Evolutionary conservation across 2,888 invertebrate genomes (phyloP).

Genomic region (Boloria euphrosyne): DNA sequence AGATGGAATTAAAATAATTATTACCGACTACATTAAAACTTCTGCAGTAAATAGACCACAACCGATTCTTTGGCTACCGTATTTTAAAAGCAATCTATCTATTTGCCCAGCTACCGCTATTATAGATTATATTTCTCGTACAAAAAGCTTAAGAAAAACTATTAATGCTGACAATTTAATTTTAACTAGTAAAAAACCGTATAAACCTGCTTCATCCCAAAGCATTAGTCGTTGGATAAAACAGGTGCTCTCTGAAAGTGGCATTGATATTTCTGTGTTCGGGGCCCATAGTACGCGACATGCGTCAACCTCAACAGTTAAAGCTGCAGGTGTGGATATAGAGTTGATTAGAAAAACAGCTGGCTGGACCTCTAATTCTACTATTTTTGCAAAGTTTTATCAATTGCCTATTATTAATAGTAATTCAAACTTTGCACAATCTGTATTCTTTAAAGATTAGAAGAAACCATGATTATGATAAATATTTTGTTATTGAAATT

Average conservation of each 20-base stretch:
- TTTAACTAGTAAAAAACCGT: constrained; percentile 8
- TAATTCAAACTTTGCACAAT: too few relatives aligned
- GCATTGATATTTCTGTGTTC: constrained; percentile 21
- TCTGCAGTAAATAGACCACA: constrained; percentile 9
- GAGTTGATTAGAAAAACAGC: constrained; percentile 2
- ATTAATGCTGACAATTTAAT: background rate
- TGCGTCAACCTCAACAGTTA: constrained; percentile 38
- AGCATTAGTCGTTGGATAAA: constrained; percentile 13
- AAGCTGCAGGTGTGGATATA: constrained; percentile 18
- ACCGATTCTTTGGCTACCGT: constrained; percentile 14
- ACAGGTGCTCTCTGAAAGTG: constrained; percentile 3
- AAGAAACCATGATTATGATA: too few relatives aligned
- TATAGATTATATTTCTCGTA: constrained; percentile 2
- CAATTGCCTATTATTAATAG: too few relatives aligned
- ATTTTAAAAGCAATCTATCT: constrained; percentile 4
- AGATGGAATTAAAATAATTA: constrained; percentile 8
- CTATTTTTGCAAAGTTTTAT: too few relatives aligned
- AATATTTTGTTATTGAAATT: too few relatives aligned
- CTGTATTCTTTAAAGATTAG: too few relatives aligned
- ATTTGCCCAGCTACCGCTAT: constrained; percentile 18
- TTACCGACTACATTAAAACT: constrained; percentile 17
- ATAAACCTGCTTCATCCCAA: constrained; percentile 1
- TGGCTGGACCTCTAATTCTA: background rate
- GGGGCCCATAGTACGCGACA: constrained; percentile 42
- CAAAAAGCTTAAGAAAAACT: background rate